These are phyloP conservation scores for Chroicocephalus ridibundus DNA, from an alignment of 2,113 vertebrate genomes.

Conservation along the genomic window DNA sequence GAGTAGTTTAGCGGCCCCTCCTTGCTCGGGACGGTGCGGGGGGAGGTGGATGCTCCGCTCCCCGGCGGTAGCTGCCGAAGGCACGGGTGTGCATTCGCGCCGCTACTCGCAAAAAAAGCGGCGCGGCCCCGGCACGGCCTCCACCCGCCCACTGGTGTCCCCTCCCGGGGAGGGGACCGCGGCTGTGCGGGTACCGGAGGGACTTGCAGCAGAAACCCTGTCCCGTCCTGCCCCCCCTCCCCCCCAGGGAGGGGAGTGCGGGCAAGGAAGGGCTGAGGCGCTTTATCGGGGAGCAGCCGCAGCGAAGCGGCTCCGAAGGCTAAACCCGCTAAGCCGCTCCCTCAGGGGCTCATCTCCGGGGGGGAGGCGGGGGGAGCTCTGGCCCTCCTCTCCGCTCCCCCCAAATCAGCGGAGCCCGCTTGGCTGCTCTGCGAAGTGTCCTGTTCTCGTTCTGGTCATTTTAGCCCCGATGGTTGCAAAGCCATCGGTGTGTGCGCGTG, in stretches of 20 bases:
- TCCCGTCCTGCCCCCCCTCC: neutral
- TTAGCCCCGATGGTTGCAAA: neutral
- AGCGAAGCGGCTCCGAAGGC: neutral
- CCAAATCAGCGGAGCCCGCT: neutral
- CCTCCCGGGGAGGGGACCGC: neutral
- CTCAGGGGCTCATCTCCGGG: neutral
- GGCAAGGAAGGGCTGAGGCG: neutral
- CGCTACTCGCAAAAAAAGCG: neutral
- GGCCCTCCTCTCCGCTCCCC: neutral
- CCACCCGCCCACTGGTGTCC: neutral
- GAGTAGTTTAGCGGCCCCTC: fast-evolving
- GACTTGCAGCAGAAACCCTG: neutral
- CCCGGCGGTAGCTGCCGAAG: neutral
- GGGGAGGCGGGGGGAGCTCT: neutral
- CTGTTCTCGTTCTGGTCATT: neutral
- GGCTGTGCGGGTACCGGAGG: neutral
- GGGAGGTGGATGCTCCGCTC: neutral
- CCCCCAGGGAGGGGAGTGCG: neutral
- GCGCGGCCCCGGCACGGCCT: too few species aligned
- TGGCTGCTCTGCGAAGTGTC: neutral
- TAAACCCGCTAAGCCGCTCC: neutral
- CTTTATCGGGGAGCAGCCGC: neutral
- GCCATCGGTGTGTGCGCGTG: neutral
- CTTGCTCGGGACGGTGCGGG: neutral
- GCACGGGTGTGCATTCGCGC: neutral